These are phyloP conservation scores for Gila orcuttii DNA, from an alignment of 2,113 vertebrate species.

Conservation along the genomic window DNA sequence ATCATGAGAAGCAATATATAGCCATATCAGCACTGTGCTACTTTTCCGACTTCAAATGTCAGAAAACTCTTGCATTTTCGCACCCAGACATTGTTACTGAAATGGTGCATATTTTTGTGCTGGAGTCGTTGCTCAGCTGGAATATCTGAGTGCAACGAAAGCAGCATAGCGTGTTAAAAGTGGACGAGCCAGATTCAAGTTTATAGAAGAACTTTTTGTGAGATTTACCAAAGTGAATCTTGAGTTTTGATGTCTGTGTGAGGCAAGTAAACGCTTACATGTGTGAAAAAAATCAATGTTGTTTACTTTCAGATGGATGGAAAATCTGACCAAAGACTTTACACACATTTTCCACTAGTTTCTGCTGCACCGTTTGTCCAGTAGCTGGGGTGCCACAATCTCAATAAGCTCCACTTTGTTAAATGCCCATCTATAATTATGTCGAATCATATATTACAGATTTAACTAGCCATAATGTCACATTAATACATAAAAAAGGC, in stretches of 20 bases:
- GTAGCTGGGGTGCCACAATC: not conserved
- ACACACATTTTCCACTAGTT: slow-evolving; percentile 12
- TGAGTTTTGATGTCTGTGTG: not conserved
- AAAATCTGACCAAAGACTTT: not conserved
- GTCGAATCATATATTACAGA: not conserved
- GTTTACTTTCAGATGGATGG: not conserved
- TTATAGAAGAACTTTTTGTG: not conserved
- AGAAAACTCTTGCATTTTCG: not conserved
- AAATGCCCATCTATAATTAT: not conserved
- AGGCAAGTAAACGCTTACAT: not conserved
- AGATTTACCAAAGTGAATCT: not conserved
- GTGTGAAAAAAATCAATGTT: slow-evolving; percentile 12
- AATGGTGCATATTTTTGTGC: not conserved
- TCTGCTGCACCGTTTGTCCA: not conserved
- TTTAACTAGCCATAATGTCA: not conserved
- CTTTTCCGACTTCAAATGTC: not conserved
- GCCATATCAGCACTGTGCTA: not conserved
- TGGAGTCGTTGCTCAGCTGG: not conserved
- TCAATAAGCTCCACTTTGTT: not conserved
- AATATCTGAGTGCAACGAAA: not conserved
- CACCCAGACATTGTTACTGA: not conserved
- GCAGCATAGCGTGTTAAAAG: not conserved
- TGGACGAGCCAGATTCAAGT: not conserved
- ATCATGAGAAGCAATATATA: not conserved
- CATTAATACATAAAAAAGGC: too few species aligned